These are phyloP conservation scores for Tetramorium simillimum DNA, from an alignment of 1,140 invertebrate genomes.

Conservation along the genomic window DNA sequence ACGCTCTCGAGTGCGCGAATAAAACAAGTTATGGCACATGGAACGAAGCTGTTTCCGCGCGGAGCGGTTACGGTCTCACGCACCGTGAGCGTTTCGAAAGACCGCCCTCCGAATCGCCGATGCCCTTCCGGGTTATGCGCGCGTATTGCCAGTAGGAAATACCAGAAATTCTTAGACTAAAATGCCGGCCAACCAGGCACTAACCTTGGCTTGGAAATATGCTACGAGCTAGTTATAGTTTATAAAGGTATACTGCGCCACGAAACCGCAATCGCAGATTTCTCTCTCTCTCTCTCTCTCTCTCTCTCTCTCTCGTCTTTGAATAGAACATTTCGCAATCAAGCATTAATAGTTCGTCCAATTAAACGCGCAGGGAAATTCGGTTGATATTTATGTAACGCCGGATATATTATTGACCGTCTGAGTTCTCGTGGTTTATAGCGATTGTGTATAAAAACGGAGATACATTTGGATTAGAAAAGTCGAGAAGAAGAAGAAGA, in stretches of 20 bases:
- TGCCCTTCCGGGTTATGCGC: constrained; percentile 55
- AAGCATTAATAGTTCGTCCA: constrained; percentile 11
- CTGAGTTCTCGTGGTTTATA: neutral
- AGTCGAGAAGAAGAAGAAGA: neutral
- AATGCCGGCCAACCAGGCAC: constrained; percentile 31
- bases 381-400: neutral
- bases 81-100: constrained; percentile 19
- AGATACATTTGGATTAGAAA: neutral
- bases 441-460: neutral
- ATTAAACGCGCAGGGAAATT: constrained; percentile 15
- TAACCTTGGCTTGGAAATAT: constrained; percentile 58
- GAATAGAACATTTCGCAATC: constrained; percentile 51
- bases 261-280: constrained; percentile 33
- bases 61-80: constrained; percentile 31
- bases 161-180: constrained; percentile 52
- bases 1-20: constrained; percentile 30
- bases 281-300: neutral
- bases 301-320: neutral
- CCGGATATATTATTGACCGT: neutral
- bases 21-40: constrained; percentile 41
- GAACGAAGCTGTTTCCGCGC: constrained; percentile 31
- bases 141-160: constrained; percentile 40
- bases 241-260: constrained; percentile 3
- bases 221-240: constrained; percentile 15
- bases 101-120: constrained; percentile 16